These are phyloP conservation scores for Coptotermes formosanus DNA, from an alignment of 1,140 invertebrate species.

Conservation along the genomic window DNA sequence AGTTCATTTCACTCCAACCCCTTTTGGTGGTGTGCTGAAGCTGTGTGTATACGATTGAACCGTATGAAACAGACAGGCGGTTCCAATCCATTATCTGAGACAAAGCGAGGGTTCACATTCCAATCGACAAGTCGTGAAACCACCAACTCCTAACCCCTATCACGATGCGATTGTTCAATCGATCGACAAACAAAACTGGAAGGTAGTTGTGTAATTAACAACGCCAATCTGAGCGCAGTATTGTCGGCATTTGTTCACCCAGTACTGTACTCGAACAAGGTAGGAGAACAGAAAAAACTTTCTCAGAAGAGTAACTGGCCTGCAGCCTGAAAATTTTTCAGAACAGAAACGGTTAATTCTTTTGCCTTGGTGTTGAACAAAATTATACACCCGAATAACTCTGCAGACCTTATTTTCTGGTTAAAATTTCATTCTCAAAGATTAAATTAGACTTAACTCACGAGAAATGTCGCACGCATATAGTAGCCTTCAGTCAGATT, in stretches of 20 bases:
- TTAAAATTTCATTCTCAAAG: neutral
- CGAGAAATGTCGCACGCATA: neutral
- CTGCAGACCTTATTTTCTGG: neutral
- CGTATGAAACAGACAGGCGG: neutral
- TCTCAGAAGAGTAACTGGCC: neutral
- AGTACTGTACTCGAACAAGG: neutral
- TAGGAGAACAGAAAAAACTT: neutral
- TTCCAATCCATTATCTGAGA: conserved; percentile 24
- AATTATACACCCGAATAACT: neutral
- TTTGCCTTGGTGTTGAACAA: neutral
- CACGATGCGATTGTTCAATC: conserved; percentile 17
- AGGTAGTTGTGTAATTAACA: conserved; percentile 16
- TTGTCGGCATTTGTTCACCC: neutral
- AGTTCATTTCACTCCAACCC: too few relatives aligned
- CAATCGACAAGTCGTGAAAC: conserved; percentile 30
- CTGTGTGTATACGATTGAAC: neutral
- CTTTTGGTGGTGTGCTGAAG: neutral
- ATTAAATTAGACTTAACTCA: neutral
- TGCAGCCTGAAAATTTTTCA: neutral
- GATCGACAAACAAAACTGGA: conserved; percentile 7
- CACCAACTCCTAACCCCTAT: conserved; percentile 9
- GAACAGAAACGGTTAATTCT: neutral
- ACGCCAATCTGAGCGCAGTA: neutral
- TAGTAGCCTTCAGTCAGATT: neutral
- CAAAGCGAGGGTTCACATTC: conserved; percentile 20